Percentiles rank a stretch among this genome's conserved stretches.
Conservation (phyloP, 2,888 invertebrate species). For the Holacanthella duospinosa region DNA sequence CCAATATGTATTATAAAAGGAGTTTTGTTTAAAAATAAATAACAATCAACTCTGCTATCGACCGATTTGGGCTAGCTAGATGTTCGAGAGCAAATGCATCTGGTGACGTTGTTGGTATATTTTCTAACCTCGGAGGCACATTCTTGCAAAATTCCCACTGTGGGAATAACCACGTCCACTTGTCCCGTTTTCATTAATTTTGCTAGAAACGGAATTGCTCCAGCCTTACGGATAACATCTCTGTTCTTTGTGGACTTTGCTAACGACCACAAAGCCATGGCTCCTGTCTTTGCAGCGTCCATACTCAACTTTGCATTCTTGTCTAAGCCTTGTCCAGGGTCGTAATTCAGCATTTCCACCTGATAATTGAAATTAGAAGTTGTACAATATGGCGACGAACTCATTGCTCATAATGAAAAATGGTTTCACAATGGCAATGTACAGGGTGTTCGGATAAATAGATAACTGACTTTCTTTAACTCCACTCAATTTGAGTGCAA, state of each 20-base stretch:
- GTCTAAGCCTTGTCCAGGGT: conserved; percentile 9
- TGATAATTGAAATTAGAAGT: too few relatives aligned
- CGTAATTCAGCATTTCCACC: conserved; percentile 70
- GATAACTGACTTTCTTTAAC: too few relatives aligned
- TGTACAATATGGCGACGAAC: too few relatives aligned
- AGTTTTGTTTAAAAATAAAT: too few relatives aligned
- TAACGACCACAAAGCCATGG: conserved; percentile 77
- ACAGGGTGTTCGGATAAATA: too few relatives aligned
- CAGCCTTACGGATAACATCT: conserved; percentile 64
- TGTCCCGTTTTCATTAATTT: conserved; percentile 68
- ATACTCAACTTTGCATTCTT: conserved; percentile 6
- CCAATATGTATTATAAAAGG: too few relatives aligned
- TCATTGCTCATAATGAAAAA: too few relatives aligned
- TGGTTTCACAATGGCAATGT: neutral
- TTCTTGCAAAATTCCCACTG: conserved; percentile 75
- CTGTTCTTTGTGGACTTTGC: conserved; percentile 70
- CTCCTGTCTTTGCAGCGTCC: conserved; percentile 64
- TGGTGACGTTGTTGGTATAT: too few relatives aligned
- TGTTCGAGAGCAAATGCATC: too few relatives aligned
- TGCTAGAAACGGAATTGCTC: conserved; percentile 55
- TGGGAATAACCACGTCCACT: conserved; percentile 73
- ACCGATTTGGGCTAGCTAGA: too few relatives aligned
- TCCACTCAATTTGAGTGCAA: too few relatives aligned
- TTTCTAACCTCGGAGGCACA: conserved; percentile 62
- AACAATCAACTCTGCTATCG: too few relatives aligned